Percentiles rank a stretch among this genome's conserved stretches.
phyloP scores from a whole-genome alignment of 2,797 vertebrate genomes.

The Catamblyrhynchus diadema region DNA sequence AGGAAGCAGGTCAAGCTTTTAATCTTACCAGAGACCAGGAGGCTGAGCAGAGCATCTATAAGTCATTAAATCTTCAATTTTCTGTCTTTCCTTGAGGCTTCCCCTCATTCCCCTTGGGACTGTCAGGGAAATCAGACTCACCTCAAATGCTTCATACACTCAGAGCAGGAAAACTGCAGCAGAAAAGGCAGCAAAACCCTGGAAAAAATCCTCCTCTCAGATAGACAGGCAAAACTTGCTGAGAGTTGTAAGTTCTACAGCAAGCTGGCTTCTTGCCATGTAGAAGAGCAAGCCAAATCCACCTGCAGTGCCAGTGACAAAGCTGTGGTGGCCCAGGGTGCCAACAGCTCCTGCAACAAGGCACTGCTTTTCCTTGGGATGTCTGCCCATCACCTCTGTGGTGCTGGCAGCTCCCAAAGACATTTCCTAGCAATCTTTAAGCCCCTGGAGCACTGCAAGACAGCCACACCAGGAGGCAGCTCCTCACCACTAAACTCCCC shows the following conservation, averaged over 20 bases:
- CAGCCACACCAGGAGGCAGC: background rate
- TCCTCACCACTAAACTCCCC: background rate
- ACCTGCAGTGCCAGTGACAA: accelerated
- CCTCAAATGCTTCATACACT: background rate
- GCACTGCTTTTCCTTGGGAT: accelerated
- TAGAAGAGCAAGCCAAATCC: background rate
- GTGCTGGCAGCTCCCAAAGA: background rate
- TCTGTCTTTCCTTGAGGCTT: conserved; percentile 50
- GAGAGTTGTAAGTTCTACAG: background rate
- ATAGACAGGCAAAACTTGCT: background rate
- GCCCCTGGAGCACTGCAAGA: background rate
- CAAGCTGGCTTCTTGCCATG: background rate
- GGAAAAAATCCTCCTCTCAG: background rate
- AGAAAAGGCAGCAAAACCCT: background rate
- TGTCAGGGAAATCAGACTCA: conserved; percentile 7
- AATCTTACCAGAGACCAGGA: conserved; percentile 20
- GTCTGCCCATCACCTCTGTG: accelerated
- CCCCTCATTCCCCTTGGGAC: background rate
- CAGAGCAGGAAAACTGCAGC: background rate
- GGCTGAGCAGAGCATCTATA: background rate
- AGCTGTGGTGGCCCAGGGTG: background rate
- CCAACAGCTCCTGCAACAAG: background rate
- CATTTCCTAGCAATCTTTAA: background rate
- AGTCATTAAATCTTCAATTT: conserved; percentile 62
- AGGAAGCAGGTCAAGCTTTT: conserved; percentile 50